Evolutionary conservation across 2,888 invertebrate species (phyloP).

Genomic region (Drosophila leonis): DNA sequence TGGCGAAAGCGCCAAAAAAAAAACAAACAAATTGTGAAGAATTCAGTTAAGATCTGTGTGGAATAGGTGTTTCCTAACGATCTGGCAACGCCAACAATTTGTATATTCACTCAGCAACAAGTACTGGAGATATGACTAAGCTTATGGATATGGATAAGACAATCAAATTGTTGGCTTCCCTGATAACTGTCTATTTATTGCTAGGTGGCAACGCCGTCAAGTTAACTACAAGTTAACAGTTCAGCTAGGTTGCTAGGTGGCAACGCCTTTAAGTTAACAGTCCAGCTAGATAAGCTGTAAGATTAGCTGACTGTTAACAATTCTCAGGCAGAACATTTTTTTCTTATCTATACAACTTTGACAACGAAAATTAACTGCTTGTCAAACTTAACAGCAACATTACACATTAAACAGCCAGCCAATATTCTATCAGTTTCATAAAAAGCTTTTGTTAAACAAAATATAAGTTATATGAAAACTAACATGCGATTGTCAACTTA

Average conservation of each 20-base stretch:
- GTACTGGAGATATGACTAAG: too few species aligned
- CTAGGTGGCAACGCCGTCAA: not conserved
- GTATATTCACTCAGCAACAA: not conserved
- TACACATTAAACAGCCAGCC: not conserved
- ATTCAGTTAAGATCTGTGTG: not conserved
- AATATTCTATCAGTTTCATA: not conserved
- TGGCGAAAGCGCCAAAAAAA: conserved; percentile 32
- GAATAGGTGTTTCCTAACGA: not conserved
- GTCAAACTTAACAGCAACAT: not conserved
- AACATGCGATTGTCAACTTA: not conserved
- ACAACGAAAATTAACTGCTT: not conserved
- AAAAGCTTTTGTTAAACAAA: not conserved
- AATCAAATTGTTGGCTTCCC: not conserved
- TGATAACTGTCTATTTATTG: not conserved
- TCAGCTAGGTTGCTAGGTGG: too few species aligned
- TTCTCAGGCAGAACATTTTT: too few species aligned
- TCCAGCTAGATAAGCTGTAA: not conserved
- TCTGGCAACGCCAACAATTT: conserved; percentile 4
- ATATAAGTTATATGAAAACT: not conserved
- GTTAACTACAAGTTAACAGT: not conserved
- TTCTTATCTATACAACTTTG: not conserved
- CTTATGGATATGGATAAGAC: not conserved
- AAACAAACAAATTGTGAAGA: not conserved
- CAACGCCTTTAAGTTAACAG: too few species aligned
- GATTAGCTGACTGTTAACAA: not conserved